Conservation (phyloP, 2,113 vertebrate genomes). For the Lepus timidus region DNA sequence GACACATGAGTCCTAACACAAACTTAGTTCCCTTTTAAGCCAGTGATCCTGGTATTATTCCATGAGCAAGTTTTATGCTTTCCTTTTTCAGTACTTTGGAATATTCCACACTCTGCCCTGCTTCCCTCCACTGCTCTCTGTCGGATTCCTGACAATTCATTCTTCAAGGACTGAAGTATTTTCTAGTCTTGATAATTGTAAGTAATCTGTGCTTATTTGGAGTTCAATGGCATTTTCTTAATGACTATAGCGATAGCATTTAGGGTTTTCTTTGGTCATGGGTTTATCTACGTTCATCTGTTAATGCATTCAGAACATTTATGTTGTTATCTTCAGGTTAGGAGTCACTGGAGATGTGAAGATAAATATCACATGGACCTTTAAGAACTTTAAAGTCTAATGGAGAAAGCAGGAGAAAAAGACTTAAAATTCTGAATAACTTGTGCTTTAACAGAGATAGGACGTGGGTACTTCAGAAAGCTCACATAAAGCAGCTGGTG, state of each 20-base stretch:
- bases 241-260: not conserved
- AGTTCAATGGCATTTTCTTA: constrained; percentile 40
- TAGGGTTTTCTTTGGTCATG: too few relatives aligned
- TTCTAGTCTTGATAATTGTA: not conserved
- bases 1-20: not conserved
- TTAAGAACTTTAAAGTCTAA: too few relatives aligned
- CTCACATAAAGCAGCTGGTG: too few relatives aligned
- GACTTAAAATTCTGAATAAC: too few relatives aligned
- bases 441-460: too few relatives aligned
- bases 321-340: too few relatives aligned
- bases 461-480: too few relatives aligned
- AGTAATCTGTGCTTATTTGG: not conserved
- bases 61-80: not conserved
- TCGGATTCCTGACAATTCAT: not conserved
- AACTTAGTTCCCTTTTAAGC: not conserved
- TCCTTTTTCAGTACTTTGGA: not conserved
- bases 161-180: not conserved
- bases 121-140: not conserved
- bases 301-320: too few relatives aligned
- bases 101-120: not conserved
- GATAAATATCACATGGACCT: too few relatives aligned
- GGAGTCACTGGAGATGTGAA: too few relatives aligned
- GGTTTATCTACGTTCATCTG: too few relatives aligned
- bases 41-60: not conserved
- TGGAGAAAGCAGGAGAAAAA: too few relatives aligned